Conservation (phyloP, 2,797 vertebrate genomes). For the Artibeus lituratus region DNA sequence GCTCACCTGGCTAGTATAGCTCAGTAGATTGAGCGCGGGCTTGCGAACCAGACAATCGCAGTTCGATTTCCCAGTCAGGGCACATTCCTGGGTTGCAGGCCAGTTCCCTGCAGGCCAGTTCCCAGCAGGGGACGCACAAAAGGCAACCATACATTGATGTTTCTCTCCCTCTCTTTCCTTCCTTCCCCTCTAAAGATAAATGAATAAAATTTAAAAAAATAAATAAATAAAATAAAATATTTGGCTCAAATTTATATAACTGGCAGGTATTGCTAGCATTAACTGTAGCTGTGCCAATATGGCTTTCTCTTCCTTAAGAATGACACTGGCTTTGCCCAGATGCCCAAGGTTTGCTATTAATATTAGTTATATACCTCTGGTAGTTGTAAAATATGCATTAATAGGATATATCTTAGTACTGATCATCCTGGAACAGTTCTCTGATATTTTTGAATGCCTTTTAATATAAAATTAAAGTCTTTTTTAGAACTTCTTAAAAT, state of each 20-base stretch:
- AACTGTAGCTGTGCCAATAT: neutral
- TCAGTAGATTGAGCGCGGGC: no score
- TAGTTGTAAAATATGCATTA: neutral
- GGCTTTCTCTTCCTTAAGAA: neutral
- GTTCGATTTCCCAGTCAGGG: no score
- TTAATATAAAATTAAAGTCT: neutral
- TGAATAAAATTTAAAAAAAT: no score
- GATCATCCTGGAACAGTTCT: neutral
- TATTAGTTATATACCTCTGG: neutral
- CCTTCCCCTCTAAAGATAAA: no score
- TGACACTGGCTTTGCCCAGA: neutral
- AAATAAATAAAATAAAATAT: no score
- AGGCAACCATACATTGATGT: no score
- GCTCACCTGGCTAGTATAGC: no score
- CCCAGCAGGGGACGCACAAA: no score
- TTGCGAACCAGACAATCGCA: no score
- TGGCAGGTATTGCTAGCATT: neutral
- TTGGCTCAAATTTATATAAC: neutral
- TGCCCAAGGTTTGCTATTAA: neutral
- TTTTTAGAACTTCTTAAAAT: neutral
- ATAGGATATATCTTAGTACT: neutral
- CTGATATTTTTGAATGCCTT: neutral
- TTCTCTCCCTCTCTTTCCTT: no score
- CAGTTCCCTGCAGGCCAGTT: no score
- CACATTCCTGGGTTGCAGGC: no score